Conservation (phyloP, 2,888 invertebrate species). For the Meghimatium bilineatum region DNA sequence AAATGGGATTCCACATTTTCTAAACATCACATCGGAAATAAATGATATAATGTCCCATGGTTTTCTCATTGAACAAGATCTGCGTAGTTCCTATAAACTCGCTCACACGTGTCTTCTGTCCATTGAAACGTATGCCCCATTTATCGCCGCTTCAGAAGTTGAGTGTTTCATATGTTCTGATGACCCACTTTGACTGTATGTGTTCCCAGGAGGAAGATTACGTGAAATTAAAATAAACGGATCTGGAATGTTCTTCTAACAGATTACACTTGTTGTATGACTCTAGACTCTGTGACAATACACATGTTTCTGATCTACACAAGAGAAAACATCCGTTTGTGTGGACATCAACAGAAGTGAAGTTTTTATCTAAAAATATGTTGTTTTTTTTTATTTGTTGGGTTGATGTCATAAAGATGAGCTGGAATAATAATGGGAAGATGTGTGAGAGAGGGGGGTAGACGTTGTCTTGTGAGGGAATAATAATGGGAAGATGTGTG, state of each 20-base stretch:
- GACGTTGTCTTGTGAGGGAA: no score
- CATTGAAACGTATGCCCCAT: background rate
- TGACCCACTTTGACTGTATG: background rate
- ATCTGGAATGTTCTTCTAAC: background rate
- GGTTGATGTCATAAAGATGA: no score
- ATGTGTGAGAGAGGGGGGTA: no score
- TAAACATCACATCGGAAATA: background rate
- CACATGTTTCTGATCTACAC: background rate
- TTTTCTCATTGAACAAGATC: background rate
- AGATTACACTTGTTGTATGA: background rate
- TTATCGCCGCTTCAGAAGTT: background rate
- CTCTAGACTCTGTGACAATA: background rate
- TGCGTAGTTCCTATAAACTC: background rate
- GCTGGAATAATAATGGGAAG: no score
- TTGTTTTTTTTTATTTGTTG: no score
- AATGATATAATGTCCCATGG: background rate
- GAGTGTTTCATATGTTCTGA: background rate
- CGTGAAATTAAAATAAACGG: background rate
- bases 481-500: no score
- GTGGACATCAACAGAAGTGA: no score
- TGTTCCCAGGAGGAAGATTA: background rate
- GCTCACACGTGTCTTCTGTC: background rate
- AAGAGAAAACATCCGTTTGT: no score
- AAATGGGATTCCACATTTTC: background rate
- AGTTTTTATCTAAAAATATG: no score